Evolutionary conservation across 2,888 invertebrate species (phyloP), one percentile per base, ranked within the genome.

Genomic region (Falcaria lacertinaria): DNA sequence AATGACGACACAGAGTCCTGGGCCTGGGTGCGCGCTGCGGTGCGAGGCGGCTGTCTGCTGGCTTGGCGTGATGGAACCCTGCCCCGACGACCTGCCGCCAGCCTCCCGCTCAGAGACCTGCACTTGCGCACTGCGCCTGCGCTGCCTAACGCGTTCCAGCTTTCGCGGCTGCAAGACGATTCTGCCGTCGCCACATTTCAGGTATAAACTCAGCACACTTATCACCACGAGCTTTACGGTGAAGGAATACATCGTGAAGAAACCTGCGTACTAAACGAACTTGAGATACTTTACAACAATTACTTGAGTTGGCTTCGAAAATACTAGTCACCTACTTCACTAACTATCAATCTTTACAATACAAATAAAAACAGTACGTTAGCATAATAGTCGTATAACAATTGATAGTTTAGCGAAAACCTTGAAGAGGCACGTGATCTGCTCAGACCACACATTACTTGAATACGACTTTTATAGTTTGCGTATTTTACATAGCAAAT

Each of bases 51-150:
- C 13, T 83, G 87, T 57, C 69, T 89, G 52, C 78, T 82, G 43
- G 89, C 80, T 28, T 87, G 89, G 83, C 76, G 88, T n/a, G 88
- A 89, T 42, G 89, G 88, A 42, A 87, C 89, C 37, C 66, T 89
- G 60, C 89, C 90, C 14, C 69, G 89, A 13, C 60, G 87, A 25
- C 74, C 82, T 4, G 80, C 86, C 15, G 85, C 88, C 16, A 59
- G 85, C 19, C 72, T 86, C 45, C 87, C 85, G 1, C 74, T 87
- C 52, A 75, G 84, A 1, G 82, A 81, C 53, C 65, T 88, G 52
- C 85, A 85, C 52, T 73, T 84, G 44, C 80, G 81, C 6, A 74
- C 82, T n/a, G 80, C 84, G 15, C 60, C 72, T 2, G 50, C 57
- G 44, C 65, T 88, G 57, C 84, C 84, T 44, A 82, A 88, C 59